Evolutionary conservation across 2,888 invertebrate species (phyloP), one percentile per base, ranked within the genome.

Genomic region (Penaeus monodon): DNA sequence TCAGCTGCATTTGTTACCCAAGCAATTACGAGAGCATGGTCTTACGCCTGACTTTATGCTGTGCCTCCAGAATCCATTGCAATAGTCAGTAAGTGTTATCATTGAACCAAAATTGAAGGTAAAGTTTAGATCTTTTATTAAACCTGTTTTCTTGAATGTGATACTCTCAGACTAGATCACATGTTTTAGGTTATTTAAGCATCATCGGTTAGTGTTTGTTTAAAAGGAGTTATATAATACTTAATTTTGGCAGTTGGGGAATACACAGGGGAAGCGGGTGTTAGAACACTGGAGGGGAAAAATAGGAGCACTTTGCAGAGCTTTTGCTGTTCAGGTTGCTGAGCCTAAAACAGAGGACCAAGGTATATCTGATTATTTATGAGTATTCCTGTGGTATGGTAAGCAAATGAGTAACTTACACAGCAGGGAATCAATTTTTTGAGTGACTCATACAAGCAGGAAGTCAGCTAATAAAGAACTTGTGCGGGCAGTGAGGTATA

Each of bases 261-360:
- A 64, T 94, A 94, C 91, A 94, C 94, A 0, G 91, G 92, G 83
- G 94, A 94, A 91, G 94, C 94, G 7, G 94, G 94, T 12, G 94
- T 94, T 2, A 92, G 94, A 64, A 93, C 92, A 27, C 91, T 94
- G 86, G 94, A 94, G 91, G 92, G 94, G 10, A 92, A 92, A n/a
- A 82, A 91, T 94, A 66, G 88, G 85, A n/a, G 81, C 88, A 8
- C 29, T 88, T 44, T 85, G 84, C n/a, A 81, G 88, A 14, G 85
- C 84, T 27, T 68, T 88, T n/a, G 88, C 88, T 66, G 88, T 88
- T 6, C 84, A 84, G 81, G 84, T 88, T 77, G 88, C 88, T 7
- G 88, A 88, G 68, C 63, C 74, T 14, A 49, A 27, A 33, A 44
- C 73, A 64, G 70, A 57, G 38, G 70, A 38, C 14, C 73, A 77